Percentiles rank a stretch among this genome's conserved stretches.
Evolutionary conservation across 2,888 invertebrate species (phyloP).

Genomic region (Cataglyphis albicans): DNA sequence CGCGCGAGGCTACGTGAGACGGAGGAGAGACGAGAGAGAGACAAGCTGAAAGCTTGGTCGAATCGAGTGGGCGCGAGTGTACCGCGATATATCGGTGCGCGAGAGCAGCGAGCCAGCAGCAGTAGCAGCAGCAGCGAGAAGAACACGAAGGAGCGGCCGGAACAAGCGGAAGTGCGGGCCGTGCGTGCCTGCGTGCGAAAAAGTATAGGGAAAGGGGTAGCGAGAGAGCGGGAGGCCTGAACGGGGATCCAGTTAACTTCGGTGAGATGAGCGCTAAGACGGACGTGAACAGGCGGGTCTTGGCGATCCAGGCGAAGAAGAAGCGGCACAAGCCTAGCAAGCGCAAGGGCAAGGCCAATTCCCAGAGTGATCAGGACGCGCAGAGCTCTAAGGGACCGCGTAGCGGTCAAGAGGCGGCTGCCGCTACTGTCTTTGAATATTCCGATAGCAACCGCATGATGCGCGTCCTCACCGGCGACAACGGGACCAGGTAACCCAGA

Average conservation of each 20-base stretch:
- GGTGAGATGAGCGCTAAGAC: constrained; percentile 93
- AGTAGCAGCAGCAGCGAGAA: background rate
- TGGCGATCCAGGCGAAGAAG: constrained; percentile 97
- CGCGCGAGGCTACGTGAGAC: constrained; percentile 35
- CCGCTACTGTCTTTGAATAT: constrained; percentile 73
- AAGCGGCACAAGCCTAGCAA: constrained; percentile 95
- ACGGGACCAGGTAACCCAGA: constrained; percentile 80
- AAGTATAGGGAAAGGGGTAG: constrained; percentile 9
- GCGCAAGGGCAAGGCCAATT: constrained; percentile 92
- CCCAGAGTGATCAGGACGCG: constrained; percentile 86
- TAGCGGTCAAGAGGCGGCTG: constrained; percentile 65
- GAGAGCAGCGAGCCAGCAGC: background rate
- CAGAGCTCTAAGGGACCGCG: constrained; percentile 78
- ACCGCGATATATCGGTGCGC: constrained; percentile 25
- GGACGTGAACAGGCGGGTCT: constrained; percentile 96
- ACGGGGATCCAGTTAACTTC: constrained; percentile 48
- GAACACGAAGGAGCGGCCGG: constrained; percentile 51
- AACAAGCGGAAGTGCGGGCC: constrained; percentile 57
- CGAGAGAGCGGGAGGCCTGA: constrained; percentile 58
- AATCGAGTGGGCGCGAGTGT: constrained; percentile 23
- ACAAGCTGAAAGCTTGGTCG: background rate
- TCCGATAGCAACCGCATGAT: constrained; percentile 68
- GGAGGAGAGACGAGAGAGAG: constrained; percentile 42
- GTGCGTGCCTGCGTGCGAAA: constrained; percentile 35
- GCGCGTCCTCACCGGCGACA: constrained; percentile 77